phyloP scores from a whole-genome alignment of 2,888 invertebrate genomes.

The Ophion obscuratus region DNA sequence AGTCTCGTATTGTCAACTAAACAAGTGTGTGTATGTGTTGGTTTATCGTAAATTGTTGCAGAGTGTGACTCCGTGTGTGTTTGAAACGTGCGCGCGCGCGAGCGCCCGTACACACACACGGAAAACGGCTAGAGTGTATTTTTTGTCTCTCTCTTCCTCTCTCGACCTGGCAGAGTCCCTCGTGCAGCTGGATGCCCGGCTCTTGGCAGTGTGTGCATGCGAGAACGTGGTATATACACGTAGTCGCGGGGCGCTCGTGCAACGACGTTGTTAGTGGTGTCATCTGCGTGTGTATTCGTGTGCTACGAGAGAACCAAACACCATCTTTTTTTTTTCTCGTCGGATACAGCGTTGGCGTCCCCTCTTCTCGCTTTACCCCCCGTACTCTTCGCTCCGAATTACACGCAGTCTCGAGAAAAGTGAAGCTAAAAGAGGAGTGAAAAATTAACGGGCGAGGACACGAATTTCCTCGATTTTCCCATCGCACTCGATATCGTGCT shows the following conservation, averaged over 20 bases:
- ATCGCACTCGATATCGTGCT: background rate
- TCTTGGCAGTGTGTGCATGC: slow-evolving; percentile 13
- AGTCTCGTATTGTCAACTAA: background rate
- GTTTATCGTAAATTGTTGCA: slow-evolving; percentile 1
- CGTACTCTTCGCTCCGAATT: background rate
- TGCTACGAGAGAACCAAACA: slow-evolving; percentile 23
- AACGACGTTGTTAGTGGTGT: slow-evolving; percentile 33
- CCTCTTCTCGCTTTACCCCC: background rate
- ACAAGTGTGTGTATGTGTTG: slow-evolving; percentile 4
- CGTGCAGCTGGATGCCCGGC: slow-evolving; percentile 46
- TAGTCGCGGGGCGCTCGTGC: slow-evolving; percentile 28
- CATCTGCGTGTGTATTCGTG: background rate
- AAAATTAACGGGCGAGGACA: background rate
- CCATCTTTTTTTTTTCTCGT: slow-evolving; percentile 7
- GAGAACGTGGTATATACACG: slow-evolving; percentile 33
- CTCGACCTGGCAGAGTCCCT: slow-evolving; percentile 48
- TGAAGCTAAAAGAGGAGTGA: background rate
- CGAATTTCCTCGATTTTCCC: slow-evolving; percentile 4
- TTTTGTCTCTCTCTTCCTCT: slow-evolving; percentile 8
- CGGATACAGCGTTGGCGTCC: slow-evolving; percentile 31
- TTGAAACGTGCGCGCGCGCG: background rate
- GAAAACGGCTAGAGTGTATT: slow-evolving; percentile 18
- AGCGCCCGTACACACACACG: background rate
- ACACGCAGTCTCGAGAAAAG: background rate
- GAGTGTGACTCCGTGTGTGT: background rate